These are phyloP conservation scores for Lomographa bimaculata DNA, from an alignment of 2,888 invertebrate genomes.

Conservation along the genomic window DNA sequence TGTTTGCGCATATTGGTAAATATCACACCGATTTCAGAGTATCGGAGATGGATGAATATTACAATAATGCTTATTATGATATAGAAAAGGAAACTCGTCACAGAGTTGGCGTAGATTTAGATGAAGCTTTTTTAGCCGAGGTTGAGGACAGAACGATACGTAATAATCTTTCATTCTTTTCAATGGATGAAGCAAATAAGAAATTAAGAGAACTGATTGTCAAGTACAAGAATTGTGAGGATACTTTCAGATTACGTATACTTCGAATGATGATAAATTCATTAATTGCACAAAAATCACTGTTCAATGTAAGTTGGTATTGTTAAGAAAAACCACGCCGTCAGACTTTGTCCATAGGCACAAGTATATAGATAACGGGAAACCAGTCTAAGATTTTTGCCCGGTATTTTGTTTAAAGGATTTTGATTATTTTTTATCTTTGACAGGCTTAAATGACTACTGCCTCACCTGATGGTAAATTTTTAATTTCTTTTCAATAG, in stretches of 20 bases:
- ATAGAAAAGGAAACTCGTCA: conserved; percentile 37
- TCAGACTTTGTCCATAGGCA: no score
- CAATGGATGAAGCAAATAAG: conserved; percentile 35
- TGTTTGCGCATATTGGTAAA: conserved; percentile 46
- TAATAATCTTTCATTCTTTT: conserved; percentile 39
- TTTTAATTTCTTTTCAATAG: no score
- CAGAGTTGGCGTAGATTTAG: conserved; percentile 43
- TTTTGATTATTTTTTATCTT: no score
- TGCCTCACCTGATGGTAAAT: no score
- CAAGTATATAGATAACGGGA: no score
- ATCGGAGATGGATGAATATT: conserved; percentile 31
- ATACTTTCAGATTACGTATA: conserved; percentile 5
- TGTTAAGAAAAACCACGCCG: no score
- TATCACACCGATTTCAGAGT: conserved; percentile 26
- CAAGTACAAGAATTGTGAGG: conserved; percentile 18
- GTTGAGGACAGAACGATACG: conserved; percentile 10
- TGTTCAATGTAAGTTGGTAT: conserved; percentile 55
- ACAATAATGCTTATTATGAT: conserved; percentile 27
- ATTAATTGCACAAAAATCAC: conserved; percentile 41
- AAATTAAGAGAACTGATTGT: conserved; percentile 35
- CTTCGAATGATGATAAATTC: conserved; percentile 29
- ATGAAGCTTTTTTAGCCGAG: conserved; percentile 37
- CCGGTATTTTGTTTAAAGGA: no score
- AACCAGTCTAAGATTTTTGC: no score
- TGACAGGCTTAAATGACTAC: no score